A percentile compares a stretch with the other conserved stretches of the same genome.
Evolutionary conservation across 2,113 vertebrate species (phyloP).

Genomic region (Enhydra lutris): DNA sequence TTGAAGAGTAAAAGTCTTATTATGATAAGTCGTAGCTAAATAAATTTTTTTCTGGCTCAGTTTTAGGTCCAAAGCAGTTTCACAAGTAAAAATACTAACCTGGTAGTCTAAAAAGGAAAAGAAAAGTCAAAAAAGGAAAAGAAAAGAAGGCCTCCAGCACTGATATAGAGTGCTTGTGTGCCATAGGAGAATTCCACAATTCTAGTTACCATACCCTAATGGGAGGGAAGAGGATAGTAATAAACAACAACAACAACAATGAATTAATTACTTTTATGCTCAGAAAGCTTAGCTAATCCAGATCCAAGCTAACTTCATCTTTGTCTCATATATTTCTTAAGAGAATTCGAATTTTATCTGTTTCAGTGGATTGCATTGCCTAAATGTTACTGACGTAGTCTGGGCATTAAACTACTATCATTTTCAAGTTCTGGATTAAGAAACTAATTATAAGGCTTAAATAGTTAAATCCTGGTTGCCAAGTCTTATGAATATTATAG

Average conservation of each 20-base stretch:
- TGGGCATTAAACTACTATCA: constrained; percentile 77
- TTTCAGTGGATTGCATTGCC: constrained; percentile 66
- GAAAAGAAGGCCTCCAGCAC: not conserved
- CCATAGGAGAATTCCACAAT: not conserved
- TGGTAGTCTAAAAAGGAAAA: not conserved
- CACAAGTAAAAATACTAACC: not conserved
- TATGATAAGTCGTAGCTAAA: not conserved
- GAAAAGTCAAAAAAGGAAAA: not conserved
- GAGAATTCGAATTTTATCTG: constrained; percentile 7
- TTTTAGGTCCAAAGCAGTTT: not conserved
- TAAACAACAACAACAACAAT: not conserved
- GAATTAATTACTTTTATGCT: not conserved
- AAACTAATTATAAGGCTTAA: constrained; percentile 81
- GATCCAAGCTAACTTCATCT: not conserved
- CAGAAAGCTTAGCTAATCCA: not conserved
- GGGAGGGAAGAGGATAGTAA: not conserved
- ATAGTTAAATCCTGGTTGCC: constrained; percentile 76
- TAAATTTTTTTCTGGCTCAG: not conserved
- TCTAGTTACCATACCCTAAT: not conserved
- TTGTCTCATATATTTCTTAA: not conserved
- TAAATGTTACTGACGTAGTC: constrained; percentile 76
- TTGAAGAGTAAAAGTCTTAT: not conserved
- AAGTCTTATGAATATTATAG: constrained; percentile 76
- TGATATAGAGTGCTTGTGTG: not conserved
- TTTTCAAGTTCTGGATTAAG: constrained; percentile 77